Evolutionary conservation across 2,797 vertebrate genomes (phyloP).

Genomic region (Anolis apletophallus): DNA sequence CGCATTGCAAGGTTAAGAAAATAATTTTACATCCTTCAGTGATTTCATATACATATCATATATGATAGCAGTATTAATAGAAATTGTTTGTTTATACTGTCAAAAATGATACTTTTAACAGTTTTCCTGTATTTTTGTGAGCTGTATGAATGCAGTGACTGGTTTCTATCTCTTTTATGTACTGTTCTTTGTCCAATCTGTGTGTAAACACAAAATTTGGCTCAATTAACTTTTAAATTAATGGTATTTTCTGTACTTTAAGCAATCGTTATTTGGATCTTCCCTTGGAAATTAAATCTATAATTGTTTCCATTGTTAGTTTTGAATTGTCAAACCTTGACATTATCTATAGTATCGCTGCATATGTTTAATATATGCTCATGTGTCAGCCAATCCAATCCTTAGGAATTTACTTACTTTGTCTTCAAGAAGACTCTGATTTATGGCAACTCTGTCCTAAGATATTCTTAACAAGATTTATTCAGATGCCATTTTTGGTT

Average conservation of each 20-base stretch:
- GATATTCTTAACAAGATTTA: no score
- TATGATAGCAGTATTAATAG: conserved; percentile 68
- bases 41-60: conserved; percentile 65
- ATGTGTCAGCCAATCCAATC: not conserved
- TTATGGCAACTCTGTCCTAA: no score
- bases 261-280: not conserved
- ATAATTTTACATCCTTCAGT: conserved; percentile 69
- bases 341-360: not conserved
- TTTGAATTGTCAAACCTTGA: not conserved
- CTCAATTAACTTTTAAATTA: conserved; percentile 23
- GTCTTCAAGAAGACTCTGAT: no score
- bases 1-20: conserved; percentile 78
- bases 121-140: conserved; percentile 52
- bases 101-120: conserved; percentile 65
- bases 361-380: not conserved
- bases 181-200: not conserved
- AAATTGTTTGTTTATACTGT: conserved; percentile 69
- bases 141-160: conserved; percentile 54
- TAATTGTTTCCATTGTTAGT: conserved; percentile 20
- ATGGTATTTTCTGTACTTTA: conserved; percentile 31
- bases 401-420: not conserved
- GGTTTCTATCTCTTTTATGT: conserved; percentile 40
- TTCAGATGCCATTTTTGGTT: no score
- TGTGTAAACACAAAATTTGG: conserved; percentile 9
- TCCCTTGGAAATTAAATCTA: conserved; percentile 34